Evolutionary conservation across 2,888 invertebrate genomes (phyloP).

Genomic region (Gymnosoma rotundatum): DNA sequence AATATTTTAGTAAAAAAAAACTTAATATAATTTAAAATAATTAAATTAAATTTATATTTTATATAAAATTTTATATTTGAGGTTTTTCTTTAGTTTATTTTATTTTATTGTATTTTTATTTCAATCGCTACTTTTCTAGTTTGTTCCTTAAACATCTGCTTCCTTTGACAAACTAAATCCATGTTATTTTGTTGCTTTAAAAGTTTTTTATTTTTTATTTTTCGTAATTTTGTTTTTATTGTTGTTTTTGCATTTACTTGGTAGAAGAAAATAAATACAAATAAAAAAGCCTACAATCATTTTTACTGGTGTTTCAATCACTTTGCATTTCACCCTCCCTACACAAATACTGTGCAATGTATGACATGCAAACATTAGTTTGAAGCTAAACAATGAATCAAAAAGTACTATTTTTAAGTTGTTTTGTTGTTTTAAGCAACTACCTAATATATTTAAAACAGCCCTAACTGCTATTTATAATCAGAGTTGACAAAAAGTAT

Average conservation of each 20-base stretch:
- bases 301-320: neutral
- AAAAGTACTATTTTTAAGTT: neutral
- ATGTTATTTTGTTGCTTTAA: too few species aligned
- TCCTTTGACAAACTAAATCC: slow-evolving; percentile 50
- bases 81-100: slow-evolving; percentile 1
- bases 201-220: too few species aligned
- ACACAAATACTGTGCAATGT: slow-evolving; percentile 1
- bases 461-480: neutral
- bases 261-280: too few species aligned
- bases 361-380: slow-evolving; percentile 15
- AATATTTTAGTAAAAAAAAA: neutral
- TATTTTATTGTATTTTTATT: slow-evolving; percentile 9
- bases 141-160: slow-evolving; percentile 36
- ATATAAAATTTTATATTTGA: neutral
- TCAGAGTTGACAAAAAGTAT: too few species aligned
- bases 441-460: neutral
- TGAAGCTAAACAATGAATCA: neutral
- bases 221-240: neutral
- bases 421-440: too few species aligned
- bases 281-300: slow-evolving; percentile 3
- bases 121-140: neutral
- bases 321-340: neutral
- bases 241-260: slow-evolving; percentile 16
- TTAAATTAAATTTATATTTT: neutral
- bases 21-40: too few species aligned